These are phyloP conservation scores for human (Homo sapiens) DNA, from an alignment of 2,113 vertebrate species.

Conservation along the genomic window GRCh38 chr15:81474001-81474500, in stretches of 20 bases:
- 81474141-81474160: neutral
- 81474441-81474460: neutral
- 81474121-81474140: neutral
- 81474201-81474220: neutral
- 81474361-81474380: rapidly evolving
- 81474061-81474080: neutral
- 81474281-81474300: neutral
- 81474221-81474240: neutral
- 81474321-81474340: neutral
- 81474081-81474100: neutral
- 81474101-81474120: neutral
- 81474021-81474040: neutral
- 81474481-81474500: neutral
- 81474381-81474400: neutral
- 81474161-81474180: neutral
- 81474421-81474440: neutral
- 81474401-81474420: neutral
- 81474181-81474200: neutral
- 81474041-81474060: neutral
- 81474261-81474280: neutral
- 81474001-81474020: neutral
- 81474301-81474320: neutral
- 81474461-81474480: neutral
- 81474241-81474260: neutral
- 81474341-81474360: rapidly evolving